Evolutionary conservation across 2,113 vertebrate species (phyloP).

Genomic region (Hypanus sabinus): DNA sequence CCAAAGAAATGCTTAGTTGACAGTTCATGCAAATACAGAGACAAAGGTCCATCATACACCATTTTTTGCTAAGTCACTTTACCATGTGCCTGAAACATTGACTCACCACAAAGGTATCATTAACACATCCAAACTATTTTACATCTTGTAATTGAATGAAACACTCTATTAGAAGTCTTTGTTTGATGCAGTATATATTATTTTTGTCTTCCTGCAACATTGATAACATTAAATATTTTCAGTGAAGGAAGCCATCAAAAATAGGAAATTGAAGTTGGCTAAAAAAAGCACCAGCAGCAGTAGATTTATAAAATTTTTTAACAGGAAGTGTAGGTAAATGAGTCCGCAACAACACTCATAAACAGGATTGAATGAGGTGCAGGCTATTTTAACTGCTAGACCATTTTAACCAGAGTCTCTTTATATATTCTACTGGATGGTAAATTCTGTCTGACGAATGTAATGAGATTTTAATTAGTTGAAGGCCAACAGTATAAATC

Average conservation of each 20-base stretch:
- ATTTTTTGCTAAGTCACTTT: not conserved
- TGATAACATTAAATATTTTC: not conserved
- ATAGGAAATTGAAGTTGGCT: not conserved
- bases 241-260: not conserved
- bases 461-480: not conserved
- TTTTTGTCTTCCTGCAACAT: not conserved
- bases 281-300: not conserved
- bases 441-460: not conserved
- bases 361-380: not conserved
- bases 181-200: not conserved
- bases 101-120: not conserved
- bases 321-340: not conserved
- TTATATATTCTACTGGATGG: not conserved
- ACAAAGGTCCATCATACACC: too few species aligned
- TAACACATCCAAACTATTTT: not conserved
- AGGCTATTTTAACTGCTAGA: not conserved
- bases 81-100: not conserved
- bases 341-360: not conserved
- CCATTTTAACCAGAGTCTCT: too few species aligned
- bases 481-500: not conserved
- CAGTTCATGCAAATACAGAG: too few species aligned
- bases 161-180: not conserved
- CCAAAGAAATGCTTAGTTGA: too few species aligned
- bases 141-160: not conserved
- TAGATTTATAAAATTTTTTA: not conserved